These are phyloP conservation scores for Ctenopoma multispine DNA, from an alignment of 2,797 vertebrate species.

Conservation along the genomic window DNA sequence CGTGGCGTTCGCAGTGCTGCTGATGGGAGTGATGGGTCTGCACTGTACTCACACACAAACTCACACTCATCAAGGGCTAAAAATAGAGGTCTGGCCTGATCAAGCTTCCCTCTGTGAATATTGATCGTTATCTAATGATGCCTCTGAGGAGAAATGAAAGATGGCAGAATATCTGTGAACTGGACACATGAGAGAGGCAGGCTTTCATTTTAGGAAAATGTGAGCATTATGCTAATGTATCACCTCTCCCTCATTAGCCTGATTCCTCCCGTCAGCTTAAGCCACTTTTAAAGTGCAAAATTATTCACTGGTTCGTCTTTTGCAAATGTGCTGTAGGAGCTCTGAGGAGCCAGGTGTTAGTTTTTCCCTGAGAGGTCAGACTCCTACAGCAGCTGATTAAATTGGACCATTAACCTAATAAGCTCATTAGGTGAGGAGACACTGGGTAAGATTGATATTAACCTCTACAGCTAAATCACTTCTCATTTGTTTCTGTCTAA, in stretches of 20 bases:
- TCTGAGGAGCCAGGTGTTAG: conserved; percentile 50
- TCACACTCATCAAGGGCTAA: conserved; percentile 62
- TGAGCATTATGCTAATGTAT: conserved; percentile 40
- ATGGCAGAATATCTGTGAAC: conserved; percentile 42
- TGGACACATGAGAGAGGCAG: conserved; percentile 27
- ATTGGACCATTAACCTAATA: conserved; percentile 56
- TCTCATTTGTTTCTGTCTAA: conserved; percentile 42
- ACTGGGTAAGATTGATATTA: conserved; percentile 52
- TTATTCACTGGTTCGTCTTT: conserved; percentile 1
- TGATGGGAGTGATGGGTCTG: conserved; percentile 70
- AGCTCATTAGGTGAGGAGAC: conserved; percentile 51
- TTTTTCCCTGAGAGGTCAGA: conserved; percentile 44
- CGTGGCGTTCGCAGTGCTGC: conserved; percentile 59
- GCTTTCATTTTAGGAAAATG: conserved; percentile 34
- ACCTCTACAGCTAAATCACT: conserved; percentile 48
- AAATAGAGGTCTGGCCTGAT: conserved; percentile 76
- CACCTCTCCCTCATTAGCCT: conserved; percentile 34
- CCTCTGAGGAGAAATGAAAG: conserved; percentile 66
- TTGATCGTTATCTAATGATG: conserved; percentile 76
- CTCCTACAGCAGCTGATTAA: conserved; percentile 43
- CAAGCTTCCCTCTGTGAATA: conserved; percentile 69
- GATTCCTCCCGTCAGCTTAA: background rate
- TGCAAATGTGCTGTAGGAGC: background rate
- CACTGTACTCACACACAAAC: conserved; percentile 30
- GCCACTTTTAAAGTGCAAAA: conserved; percentile 29